Base-by-base conservation (phyloP, 2,888 invertebrate species). In the Plagiodera versicolora region DNA sequence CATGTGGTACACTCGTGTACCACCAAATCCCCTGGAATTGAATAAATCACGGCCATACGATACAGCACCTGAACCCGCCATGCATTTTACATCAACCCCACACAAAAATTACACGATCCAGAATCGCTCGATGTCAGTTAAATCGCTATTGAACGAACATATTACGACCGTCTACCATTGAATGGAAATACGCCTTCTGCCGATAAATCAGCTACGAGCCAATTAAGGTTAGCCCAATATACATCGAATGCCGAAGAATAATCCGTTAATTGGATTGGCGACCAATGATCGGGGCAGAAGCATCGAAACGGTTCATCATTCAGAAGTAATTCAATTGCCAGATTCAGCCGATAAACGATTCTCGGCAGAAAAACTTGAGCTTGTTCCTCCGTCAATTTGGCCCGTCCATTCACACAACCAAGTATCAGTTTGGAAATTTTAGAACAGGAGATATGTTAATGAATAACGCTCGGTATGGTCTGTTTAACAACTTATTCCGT, bases 201-300 rank as follows among this genome's bases (percentile, higher is more conserved):
- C 58, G 46, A 58, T 58, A 58, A 58, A 58, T 58, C 58, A 46
- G 45, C 16, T 44, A 45, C 51, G 14, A 58, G 46, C 45, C 58
- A 58, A 58, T 58, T 58, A 58, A 58, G 39, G 39, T 39, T 39
- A 39, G 39, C 4, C 39, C 14, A 39, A 39, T 39, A 39, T 39
- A 39, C 39, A 39, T 39, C 39, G 14, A 39, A 39, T 39, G 39
- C n/a, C 39, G n/a, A 39, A 39, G 39, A 39, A 39, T 39, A 39
- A 39, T 39, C 39, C 39, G 14, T 32, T 32, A 32, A 11, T 10
- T 11, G 11, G 32, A 32, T 32, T 11, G 32, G 32, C 9, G 32
- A 39, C 39, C 39, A 6, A 8, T n/a, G 39, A 39, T 39, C 14
- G 39, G 14, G 39, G 39, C n/a, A 39, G n/a, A 39, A 39, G 39